phyloP scores from a whole-genome alignment of 1,140 invertebrate species.

The Zaprionus tsacasi region DNA sequence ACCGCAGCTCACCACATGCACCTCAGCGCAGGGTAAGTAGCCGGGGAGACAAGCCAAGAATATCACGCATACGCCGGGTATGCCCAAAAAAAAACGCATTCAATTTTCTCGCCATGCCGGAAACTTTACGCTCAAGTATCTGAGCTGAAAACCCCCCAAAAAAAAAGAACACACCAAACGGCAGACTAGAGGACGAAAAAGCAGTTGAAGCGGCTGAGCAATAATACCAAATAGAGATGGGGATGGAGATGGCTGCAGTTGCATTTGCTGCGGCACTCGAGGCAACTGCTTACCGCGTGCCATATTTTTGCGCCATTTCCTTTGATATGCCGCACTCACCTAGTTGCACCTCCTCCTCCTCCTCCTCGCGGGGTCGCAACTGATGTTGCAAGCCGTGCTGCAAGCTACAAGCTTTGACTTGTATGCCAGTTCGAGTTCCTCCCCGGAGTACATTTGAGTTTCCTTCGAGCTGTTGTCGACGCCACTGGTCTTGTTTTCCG shows the following conservation, averaged over 20 bases:
- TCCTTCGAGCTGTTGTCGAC: constrained; percentile 40
- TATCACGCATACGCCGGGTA: constrained; percentile 59
- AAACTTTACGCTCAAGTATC: constrained; percentile 62
- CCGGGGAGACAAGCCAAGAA: not conserved
- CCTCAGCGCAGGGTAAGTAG: constrained; percentile 88
- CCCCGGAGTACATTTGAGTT: constrained; percentile 61
- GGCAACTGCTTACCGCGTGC: constrained; percentile 75
- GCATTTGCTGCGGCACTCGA: constrained; percentile 57
- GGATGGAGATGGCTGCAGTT: constrained; percentile 18
- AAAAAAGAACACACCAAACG: not conserved
- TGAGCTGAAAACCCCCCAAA: constrained; percentile 40
- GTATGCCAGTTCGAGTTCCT: constrained; percentile 58
- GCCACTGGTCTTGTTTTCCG: constrained; percentile 61
- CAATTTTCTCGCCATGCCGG: constrained; percentile 26
- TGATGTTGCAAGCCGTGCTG: constrained; percentile 28
- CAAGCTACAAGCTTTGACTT: constrained; percentile 65
- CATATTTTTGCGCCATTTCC: constrained; percentile 82
- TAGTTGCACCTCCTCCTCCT: constrained; percentile 42
- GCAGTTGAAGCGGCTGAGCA: constrained; percentile 9
- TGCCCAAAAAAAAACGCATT: constrained; percentile 30
- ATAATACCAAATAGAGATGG: constrained; percentile 9
- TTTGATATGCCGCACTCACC: constrained; percentile 78
- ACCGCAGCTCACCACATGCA: constrained; percentile 88
- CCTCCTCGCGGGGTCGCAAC: constrained; percentile 31
- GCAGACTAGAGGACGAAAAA: not conserved